Evolutionary conservation across 2,888 invertebrate species (phyloP), one percentile per base, ranked within the genome.

Genomic region (Alviniconcha strummeri): DNA sequence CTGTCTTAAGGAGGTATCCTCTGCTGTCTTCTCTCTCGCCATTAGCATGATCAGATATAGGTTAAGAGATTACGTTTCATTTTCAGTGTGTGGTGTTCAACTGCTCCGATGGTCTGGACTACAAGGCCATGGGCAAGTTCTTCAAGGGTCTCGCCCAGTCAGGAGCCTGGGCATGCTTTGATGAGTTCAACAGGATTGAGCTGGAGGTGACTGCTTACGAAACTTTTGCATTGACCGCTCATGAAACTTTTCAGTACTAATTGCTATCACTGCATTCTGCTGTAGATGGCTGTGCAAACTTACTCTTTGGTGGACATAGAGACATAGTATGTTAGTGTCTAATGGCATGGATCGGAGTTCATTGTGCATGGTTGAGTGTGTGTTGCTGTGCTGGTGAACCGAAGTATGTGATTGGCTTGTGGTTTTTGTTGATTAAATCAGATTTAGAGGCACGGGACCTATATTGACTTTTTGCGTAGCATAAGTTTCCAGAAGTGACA

Each of bases 41-140:
- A 36, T 36, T 36, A 36, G 36, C 36, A 36, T 36, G 36, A 36
- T 36, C 36, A 0, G 36, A 36, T 1, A 36, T 36, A 0, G 36
- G 36, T 36, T 36, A 36, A 36, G 36, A 36, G 36, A 36, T 69
- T 11, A 15, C 17, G 69, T 57, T 5, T 52, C 75, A 74, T 75
- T 64, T n/a, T 55, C 89, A 93, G 93, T 94, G 93, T 90, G 93
- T 94, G 19, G 93, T 94, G 75, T 94, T 94, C 88, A 94, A 93
- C 89, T 94, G 93, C 84, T 94, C 93, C 15, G 93, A 94, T 89
- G 93, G 93, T 6, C 88, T 94, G 80, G 93, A 94, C 86, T 94
- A 94, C 89, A 92, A 93, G 86, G 93, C 93, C 55, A 94, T 94
- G 93, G 92, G 93, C n/a, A 93, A 94, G 87, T 93, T 94, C 89